Evolutionary conservation across 2,113 vertebrate genomes (phyloP), one percentile per base, ranked within the genome.

Genomic region (Aix galericulata): DNA sequence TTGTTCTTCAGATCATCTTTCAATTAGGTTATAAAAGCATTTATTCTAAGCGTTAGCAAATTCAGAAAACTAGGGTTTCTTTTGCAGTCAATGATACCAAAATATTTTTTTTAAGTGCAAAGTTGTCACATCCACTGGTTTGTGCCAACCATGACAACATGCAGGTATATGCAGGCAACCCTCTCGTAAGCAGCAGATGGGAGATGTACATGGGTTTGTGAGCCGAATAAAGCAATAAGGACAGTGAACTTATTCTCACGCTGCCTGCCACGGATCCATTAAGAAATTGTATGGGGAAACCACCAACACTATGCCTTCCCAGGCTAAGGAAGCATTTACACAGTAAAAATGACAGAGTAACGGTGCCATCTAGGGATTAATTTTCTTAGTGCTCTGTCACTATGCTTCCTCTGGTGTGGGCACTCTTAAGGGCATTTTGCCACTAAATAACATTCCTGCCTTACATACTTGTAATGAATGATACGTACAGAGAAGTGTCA

Each of bases 61-160:
- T 27, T 29, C 15, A n/a, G 20, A 48, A 60, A 62, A 22, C 44
- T 44, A 0, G 17, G 44, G 2, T 34, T n/a, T 67, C 7, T 86
- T 67, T 71, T 80, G 22, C 4, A 40, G 16, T 17, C 23, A 6
- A 7, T 8, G 17, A 16, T 15, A 4, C 5, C 8, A 3, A 17
- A 4, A 1, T 46, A 4, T 56, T 76, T 68, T 64, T 48, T 17
- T 66, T 27, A 94, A 48, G 46, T 32, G 25, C 7, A 26, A 76
- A 0, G 0, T n/a, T 40, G 11, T 67, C 48, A 13, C 0, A 0
- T 46, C 12, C 44, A 1, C 17, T 20, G 34, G 2, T 44, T 60
- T 83, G 34, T 55, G 48, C n/a, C 29, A 63, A 58, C 73, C 44
- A 32, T 2, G 32, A 29, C 32, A 42, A n/a, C 25, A 58, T 32